These are phyloP conservation scores for Riparia riparia DNA, from an alignment of 2,113 vertebrate genomes.

Conservation along the genomic window DNA sequence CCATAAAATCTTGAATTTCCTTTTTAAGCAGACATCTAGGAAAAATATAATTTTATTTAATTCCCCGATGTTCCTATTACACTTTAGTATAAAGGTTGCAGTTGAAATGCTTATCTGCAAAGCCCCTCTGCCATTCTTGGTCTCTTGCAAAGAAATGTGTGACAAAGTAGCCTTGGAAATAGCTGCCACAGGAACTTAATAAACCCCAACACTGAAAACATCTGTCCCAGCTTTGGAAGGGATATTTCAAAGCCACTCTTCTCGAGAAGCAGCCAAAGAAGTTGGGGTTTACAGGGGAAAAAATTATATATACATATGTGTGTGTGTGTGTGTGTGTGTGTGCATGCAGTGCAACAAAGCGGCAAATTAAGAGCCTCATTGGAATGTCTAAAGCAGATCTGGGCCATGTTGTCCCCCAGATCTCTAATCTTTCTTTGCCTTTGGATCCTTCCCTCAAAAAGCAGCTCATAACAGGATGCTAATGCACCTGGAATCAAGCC, in stretches of 20 bases:
- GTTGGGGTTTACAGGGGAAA: not conserved
- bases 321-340: not conserved
- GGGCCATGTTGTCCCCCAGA: not conserved
- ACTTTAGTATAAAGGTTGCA: constrained; percentile 22
- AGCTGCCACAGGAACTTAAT: constrained; percentile 16
- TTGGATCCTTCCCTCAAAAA: not conserved
- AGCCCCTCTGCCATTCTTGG: not conserved
- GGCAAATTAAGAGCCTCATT: not conserved
- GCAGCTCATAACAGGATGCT: not conserved
- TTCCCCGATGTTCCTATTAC: not conserved
- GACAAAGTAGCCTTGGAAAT: constrained; percentile 29
- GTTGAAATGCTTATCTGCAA: constrained; percentile 41
- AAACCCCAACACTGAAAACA: constrained; percentile 4
- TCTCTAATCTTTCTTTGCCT: constrained; percentile 18
- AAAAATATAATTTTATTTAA: constrained; percentile 48
- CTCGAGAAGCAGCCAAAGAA: not conserved
- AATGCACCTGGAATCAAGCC: constrained; percentile 25
- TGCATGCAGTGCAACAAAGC: not conserved
- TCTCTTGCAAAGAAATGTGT: not conserved
- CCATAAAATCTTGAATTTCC: constrained; percentile 57
- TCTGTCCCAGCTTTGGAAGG: not conserved
- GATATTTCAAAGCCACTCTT: not conserved
- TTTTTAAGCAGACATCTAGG: constrained; percentile 62
- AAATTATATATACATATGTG: rapidly evolving
- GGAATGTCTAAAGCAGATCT: not conserved